Conservation (phyloP, 2,888 invertebrate species). For the Eupithecia vulgata region DNA sequence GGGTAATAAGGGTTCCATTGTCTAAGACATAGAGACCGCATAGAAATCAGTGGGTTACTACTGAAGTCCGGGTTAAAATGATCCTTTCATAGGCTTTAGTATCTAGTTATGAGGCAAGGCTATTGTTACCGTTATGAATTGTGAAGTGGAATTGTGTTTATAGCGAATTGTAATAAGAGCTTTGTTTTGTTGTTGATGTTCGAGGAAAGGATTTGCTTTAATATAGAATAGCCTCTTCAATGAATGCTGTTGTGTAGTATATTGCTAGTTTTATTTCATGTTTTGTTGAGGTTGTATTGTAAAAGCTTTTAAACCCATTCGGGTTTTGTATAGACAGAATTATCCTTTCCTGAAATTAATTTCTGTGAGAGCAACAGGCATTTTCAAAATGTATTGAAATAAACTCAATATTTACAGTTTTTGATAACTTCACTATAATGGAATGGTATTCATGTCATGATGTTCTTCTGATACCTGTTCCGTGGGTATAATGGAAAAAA, state of each 20-base stretch:
- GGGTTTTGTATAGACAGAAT: background rate
- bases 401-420: too few relatives aligned
- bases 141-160: constrained; percentile 25
- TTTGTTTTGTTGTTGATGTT: constrained; percentile 21
- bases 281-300: background rate
- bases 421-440: too few relatives aligned
- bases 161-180: constrained; percentile 24
- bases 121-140: constrained; percentile 40
- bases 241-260: background rate
- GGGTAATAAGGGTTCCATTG: constrained; percentile 68
- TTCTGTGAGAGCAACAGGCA: too few relatives aligned
- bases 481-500: too few relatives aligned
- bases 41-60: constrained; percentile 40
- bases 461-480: too few relatives aligned
- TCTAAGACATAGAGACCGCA: constrained; percentile 55
- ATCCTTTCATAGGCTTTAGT: constrained; percentile 41
- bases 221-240: background rate
- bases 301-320: background rate
- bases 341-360: background rate
- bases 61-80: constrained; percentile 36
- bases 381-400: too few relatives aligned
- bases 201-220: background rate
- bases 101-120: constrained; percentile 38
- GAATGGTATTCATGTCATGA: too few relatives aligned
- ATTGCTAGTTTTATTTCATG: background rate